Percentiles rank a stretch among this genome's conserved stretches.
phyloP scores from a whole-genome alignment of 2,113 vertebrate species.

The Saccopteryx bilineata region DNA sequence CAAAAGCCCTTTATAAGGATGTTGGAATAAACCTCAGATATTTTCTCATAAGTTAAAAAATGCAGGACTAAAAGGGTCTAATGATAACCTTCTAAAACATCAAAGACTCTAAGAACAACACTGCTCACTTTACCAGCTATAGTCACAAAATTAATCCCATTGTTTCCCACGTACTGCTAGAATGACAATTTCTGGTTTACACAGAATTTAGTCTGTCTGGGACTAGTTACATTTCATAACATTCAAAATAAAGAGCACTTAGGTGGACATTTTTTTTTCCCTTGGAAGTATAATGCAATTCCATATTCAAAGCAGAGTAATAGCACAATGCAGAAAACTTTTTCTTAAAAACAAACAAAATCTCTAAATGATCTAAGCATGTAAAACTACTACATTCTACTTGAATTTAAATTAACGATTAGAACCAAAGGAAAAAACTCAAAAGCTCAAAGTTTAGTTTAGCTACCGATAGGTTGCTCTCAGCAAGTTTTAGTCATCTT shows the following conservation, averaged over 20 bases:
- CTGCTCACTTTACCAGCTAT: not conserved
- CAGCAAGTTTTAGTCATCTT: not conserved
- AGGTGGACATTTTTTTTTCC: not conserved
- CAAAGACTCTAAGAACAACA: not conserved
- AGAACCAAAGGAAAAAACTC: not conserved
- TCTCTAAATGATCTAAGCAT: not conserved
- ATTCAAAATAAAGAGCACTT: slow-evolving; percentile 12
- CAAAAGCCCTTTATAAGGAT: not conserved
- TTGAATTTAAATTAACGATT: slow-evolving; percentile 26
- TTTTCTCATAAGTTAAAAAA: slow-evolving; percentile 18
- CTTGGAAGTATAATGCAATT: not conserved
- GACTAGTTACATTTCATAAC: slow-evolving; percentile 26
- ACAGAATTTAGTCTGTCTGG: not conserved
- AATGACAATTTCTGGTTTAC: not conserved
- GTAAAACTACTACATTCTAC: not conserved
- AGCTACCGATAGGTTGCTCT: not conserved
- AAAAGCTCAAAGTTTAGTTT: not conserved
- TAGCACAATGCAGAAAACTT: not conserved
- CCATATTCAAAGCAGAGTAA: slow-evolving; percentile 1
- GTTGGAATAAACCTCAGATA: not conserved
- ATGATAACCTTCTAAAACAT: not conserved
- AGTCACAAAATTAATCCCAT: slow-evolving; percentile 4
- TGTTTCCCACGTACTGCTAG: not conserved
- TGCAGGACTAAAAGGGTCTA: not conserved
- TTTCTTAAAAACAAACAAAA: slow-evolving; percentile 23